Conservation (phyloP, 1,140 invertebrate species). For the Laupala kohalensis region DNA sequence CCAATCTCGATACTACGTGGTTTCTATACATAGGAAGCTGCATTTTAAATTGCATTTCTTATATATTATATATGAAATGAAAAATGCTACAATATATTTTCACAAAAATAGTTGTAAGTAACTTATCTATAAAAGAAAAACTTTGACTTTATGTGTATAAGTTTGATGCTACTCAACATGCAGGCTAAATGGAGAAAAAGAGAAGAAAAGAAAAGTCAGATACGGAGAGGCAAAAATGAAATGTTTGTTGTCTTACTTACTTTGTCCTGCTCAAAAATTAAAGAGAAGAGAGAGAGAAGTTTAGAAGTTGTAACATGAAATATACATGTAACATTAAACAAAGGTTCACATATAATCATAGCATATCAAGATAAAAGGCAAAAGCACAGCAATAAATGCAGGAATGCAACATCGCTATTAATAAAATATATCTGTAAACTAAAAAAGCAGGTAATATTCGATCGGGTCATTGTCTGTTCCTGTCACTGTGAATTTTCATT, state of each 20-base stretch:
- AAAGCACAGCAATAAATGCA: constrained; percentile 8
- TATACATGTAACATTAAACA: constrained; percentile 2
- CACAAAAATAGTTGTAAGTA: too few species aligned
- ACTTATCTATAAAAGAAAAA: too few species aligned
- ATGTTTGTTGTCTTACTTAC: constrained; percentile 19
- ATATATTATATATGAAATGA: too few species aligned
- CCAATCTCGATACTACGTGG: too few species aligned
- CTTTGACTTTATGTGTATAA: too few species aligned
- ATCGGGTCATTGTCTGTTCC: too few species aligned
- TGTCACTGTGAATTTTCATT: too few species aligned
- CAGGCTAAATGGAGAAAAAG: neutral
- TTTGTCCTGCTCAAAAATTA: constrained; percentile 22
- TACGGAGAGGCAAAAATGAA: too few species aligned
- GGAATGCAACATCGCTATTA: neutral
- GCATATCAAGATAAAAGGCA: neutral
- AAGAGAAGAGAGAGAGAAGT: constrained; percentile 19
- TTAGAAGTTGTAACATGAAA: constrained; percentile 10
- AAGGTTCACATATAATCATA: neutral
- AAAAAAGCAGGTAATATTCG: neutral
- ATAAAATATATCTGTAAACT: neutral
- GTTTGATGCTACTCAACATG: constrained; percentile 3
- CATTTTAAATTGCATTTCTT: too few species aligned
- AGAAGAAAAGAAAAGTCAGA: neutral
- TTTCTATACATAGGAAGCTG: too few species aligned
- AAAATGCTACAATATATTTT: too few species aligned